Conservation (phyloP, 2,888 invertebrate genomes). For the Antitype chi region DNA sequence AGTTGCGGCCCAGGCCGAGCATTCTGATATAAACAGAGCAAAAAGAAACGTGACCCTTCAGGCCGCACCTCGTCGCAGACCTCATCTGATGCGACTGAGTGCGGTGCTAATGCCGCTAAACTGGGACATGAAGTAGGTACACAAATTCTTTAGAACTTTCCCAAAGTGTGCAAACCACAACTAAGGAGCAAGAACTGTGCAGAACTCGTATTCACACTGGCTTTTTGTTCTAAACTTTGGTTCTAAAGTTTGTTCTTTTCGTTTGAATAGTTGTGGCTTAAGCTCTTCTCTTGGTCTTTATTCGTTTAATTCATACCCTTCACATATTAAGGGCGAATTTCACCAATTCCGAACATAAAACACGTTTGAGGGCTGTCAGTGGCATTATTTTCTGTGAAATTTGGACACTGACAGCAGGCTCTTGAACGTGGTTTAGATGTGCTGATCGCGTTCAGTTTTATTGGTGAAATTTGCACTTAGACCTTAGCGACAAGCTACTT, state of each 20-base stretch:
- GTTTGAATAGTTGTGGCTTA: not conserved
- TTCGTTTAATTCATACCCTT: constrained; percentile 1
- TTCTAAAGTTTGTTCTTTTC: constrained; percentile 12
- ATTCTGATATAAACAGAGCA: too few relatives aligned
- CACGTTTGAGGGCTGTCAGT: too few relatives aligned
- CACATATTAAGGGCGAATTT: not conserved
- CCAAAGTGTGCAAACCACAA: constrained; percentile 23
- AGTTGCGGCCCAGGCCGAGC: too few relatives aligned
- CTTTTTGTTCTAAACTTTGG: constrained; percentile 4
- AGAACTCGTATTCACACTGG: not conserved
- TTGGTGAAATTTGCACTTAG: too few relatives aligned
- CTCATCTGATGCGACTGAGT: too few relatives aligned
- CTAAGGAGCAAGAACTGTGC: not conserved
- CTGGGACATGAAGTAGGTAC: not conserved
- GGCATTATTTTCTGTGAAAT: too few relatives aligned
- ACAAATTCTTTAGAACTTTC: constrained; percentile 13
- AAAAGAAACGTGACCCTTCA: too few relatives aligned
- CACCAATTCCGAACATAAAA: too few relatives aligned
- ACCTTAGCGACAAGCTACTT: not conserved
- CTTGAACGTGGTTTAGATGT: too few relatives aligned
- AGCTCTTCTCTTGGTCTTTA: constrained; percentile 12
- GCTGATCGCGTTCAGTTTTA: too few relatives aligned
- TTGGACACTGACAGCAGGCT: too few relatives aligned
- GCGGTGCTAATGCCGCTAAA: not conserved
- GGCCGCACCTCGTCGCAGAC: too few relatives aligned